Evolutionary conservation across 2,113 vertebrate genomes (phyloP), one percentile per base, ranked within the genome.

Genomic region (Pimephales promelas): DNA sequence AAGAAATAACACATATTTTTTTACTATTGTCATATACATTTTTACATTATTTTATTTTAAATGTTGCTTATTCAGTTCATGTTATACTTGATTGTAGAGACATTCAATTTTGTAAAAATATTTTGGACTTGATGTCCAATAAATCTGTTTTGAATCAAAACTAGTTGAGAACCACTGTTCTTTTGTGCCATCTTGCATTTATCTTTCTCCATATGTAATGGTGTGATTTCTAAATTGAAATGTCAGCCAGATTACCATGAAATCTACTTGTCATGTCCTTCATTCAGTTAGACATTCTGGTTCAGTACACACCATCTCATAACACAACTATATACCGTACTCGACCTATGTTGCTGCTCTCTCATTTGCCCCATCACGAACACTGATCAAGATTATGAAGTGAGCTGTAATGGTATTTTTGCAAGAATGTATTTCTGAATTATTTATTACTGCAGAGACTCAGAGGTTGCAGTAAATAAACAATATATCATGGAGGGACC

Each of bases 371-470:
- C 62, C 49, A 75, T 86, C 86, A 83, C 26, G 45, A 70, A 76
- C 83, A 70, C 61, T 64, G 83, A 56, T 80, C 20, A 54, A 73
- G 74, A 79, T 84, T 79, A 70, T 77, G 62, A 66, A 59, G 64
- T 47, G 18, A 52, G 59, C 56, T 78, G 34, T 79, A 83, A 85
- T 86, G 64, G 82, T 79, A 72, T 66, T 86, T 62, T 75, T 80
- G 24, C 43, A 64, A 31, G 56, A 79, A 70, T 81, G 57, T 81
- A 24, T 71, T 81, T 49, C 80, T 80, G 70, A 86, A 84, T 89
- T 84, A 87, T 87, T 82, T 87, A 87, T 87, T 62, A 61, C 64
- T 68, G 22, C 71, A 70, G 59, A 78, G 70, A 76, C 75, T 43
- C 24, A 70, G 62, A 77, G 77, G 68, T 82, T 36, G 82, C 49